Base-by-base conservation (phyloP, 2,797 vertebrate species). In the Spinus olivaceus region DNA sequence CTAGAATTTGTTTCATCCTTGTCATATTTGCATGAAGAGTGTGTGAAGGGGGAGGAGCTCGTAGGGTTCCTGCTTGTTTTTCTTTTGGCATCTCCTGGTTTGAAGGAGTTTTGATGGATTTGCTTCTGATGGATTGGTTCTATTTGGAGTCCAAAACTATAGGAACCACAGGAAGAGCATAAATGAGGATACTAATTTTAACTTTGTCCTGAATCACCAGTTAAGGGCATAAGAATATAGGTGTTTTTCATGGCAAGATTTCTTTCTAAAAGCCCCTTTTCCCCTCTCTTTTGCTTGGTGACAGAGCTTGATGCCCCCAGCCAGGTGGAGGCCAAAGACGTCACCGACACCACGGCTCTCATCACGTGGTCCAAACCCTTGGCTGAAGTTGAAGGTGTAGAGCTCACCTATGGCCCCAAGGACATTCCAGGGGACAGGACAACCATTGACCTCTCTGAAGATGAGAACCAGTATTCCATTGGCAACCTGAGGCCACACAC, bases 331-430 rank as follows among this genome's bases (percentile, higher is more conserved):
- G 98, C 98, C 32, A 99, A 98, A n/a, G 99, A 99, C 1, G 97
- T 99, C 88, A 99, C 99, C 0, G 99, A 99, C 97, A 98, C 98
- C 71, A 99, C 99, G 0, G 99, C 99, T 0, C 97, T 99, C 63
- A 97, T 99, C 96, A 99, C 99, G 0, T 99, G 99, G 99, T 98
- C 98, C 95, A 99, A 98, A 88, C 99, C 99, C 6, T 95, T 99
- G 89, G 99, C 99, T 21, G 97, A 98, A 63, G 98, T 99, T 5
- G 99, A 99, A 1, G 96, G 98, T 8, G 84, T 99, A 11, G 98
- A 98, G 24, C 90, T 99, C 79, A 98, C 98, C 4, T 99, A 98
- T 0, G 98, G 99, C 42, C 98, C 98, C 61, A 98, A 98, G 94
- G 97, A 97, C 0, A 88, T 97, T 56, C 98, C 98, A 0, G 96